Conservation (phyloP, 2,888 invertebrate genomes). For the Anoplius nigerrimus region DNA sequence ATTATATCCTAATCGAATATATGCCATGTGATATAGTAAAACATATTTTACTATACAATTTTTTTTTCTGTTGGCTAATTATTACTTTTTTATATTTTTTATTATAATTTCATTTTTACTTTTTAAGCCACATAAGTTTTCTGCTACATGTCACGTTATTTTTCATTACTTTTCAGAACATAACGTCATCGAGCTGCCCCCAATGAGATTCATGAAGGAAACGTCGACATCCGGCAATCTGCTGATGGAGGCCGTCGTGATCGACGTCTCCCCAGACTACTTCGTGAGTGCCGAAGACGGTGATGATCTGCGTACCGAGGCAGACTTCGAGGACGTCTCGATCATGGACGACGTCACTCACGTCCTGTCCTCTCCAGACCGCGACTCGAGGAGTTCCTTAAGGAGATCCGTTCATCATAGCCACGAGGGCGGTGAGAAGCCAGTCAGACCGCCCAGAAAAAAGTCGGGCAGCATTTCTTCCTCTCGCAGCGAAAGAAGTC, state of each 20-base stretch:
- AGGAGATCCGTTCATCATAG: constrained; percentile 40
- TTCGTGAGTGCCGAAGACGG: constrained; percentile 88
- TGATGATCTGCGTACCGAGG: constrained; percentile 90
- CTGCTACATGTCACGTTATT: not conserved
- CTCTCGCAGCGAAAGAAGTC: constrained; percentile 71
- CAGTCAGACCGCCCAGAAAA: constrained; percentile 80
- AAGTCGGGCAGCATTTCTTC: constrained; percentile 79
- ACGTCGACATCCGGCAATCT: constrained; percentile 91
- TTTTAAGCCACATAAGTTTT: too few species aligned
- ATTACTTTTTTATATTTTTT: too few species aligned
- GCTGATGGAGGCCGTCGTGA: constrained; percentile 93
- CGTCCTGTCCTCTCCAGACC: constrained; percentile 56
- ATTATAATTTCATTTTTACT: too few species aligned
- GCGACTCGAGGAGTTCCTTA: constrained; percentile 42
- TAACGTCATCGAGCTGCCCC: constrained; percentile 90
- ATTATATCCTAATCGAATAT: too few species aligned
- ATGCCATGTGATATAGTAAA: too few species aligned
- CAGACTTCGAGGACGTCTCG: constrained; percentile 90
- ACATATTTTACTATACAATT: too few species aligned
- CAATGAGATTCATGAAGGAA: constrained; percentile 91
- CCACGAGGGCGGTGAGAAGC: constrained; percentile 76
- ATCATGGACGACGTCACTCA: constrained; percentile 84
- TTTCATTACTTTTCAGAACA: constrained; percentile 78
- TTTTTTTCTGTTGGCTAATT: too few species aligned
- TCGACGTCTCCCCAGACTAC: constrained; percentile 91